Evolutionary conservation across 2,888 invertebrate genomes (phyloP).

Genomic region (Sericinus montela): DNA sequence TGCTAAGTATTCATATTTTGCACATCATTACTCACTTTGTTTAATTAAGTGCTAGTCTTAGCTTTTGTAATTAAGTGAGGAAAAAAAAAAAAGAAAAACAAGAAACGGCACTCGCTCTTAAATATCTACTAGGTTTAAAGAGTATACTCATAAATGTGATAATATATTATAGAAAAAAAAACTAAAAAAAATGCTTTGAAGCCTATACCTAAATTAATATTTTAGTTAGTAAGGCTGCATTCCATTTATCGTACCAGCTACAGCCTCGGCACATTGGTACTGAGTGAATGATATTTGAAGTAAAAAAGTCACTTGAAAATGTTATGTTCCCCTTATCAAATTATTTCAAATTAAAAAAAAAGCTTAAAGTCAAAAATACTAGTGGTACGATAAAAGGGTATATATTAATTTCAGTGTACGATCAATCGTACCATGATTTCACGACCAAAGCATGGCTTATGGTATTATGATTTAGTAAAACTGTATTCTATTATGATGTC

Average conservation of each 20-base stretch:
- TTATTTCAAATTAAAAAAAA: too few relatives aligned
- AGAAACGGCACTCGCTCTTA: slow-evolving; percentile 52
- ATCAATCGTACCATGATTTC: too few relatives aligned
- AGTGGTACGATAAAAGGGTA: not conserved
- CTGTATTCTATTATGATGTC: not conserved
- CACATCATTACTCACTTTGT: slow-evolving; percentile 31
- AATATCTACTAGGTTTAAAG: slow-evolving; percentile 52
- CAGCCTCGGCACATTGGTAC: not conserved
- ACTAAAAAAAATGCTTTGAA: slow-evolving; percentile 55
- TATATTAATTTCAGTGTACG: not conserved
- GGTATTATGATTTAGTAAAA: too few relatives aligned
- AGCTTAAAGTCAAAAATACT: too few relatives aligned
- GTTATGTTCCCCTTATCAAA: too few relatives aligned
- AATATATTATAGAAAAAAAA: slow-evolving; percentile 61
- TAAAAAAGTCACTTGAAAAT: too few relatives aligned
- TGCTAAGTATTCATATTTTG: not conserved
- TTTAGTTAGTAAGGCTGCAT: slow-evolving; percentile 47
- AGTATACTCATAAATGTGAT: slow-evolving; percentile 74
- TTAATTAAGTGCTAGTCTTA: slow-evolving; percentile 35
- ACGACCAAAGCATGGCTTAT: too few relatives aligned
- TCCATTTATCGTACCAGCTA: slow-evolving; percentile 20
- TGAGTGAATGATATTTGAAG: too few relatives aligned
- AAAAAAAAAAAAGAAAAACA: slow-evolving; percentile 37
- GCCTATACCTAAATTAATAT: slow-evolving; percentile 52
- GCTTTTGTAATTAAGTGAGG: slow-evolving; percentile 40